Base-by-base conservation (phyloP, 2,113 vertebrate genomes). In the Stercorarius parasiticus region DNA sequence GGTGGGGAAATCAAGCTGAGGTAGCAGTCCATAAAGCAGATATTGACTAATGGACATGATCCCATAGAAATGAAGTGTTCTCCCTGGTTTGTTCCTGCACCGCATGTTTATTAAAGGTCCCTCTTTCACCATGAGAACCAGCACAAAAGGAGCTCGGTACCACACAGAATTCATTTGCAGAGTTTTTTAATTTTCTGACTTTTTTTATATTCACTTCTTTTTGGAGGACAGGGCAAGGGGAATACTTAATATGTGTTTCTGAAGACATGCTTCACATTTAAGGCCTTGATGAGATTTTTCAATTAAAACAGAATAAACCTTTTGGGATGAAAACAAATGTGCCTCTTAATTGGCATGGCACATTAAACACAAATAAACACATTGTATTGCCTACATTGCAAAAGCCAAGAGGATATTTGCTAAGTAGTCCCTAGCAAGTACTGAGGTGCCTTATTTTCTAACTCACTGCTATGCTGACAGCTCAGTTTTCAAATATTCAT, bases 31-130 rank as follows among this genome's bases (percentile, higher is more conserved):
- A 13, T 58, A 71, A 50, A 76, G 47, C 52, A 70, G 18, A 34
- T 62, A 11, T 22, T 4, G 1, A 43, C 23, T 30, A 38, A 10
- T 21, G 42, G 59, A 23, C 43, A 5, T 6, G 34, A 45, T 7
- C 29, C 17, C 10, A 3, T 53, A 22, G 11, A 59, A 70, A 87
- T 14, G 11, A 23, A 11, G 0, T 6, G 8, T 45, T 74, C 6
- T 58, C 15, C 21, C 59, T 36, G 10, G 1, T 56, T 72, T 81
- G 9, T 65, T 77, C 19, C 45, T 25, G 18, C 61, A 9, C 14
- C 1, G 0, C 0, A 0, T 14, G 10, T 29, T 79, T 22, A 42
- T n/a, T 69, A 80, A 82, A 67, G 5, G 8, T 47, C 29, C 21
- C 15, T 12, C 80, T 80, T 91, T 69, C 69, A 36, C 66, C 23